phyloP scores from a whole-genome alignment of 2,113 vertebrate species.

The Origma solitaria region DNA sequence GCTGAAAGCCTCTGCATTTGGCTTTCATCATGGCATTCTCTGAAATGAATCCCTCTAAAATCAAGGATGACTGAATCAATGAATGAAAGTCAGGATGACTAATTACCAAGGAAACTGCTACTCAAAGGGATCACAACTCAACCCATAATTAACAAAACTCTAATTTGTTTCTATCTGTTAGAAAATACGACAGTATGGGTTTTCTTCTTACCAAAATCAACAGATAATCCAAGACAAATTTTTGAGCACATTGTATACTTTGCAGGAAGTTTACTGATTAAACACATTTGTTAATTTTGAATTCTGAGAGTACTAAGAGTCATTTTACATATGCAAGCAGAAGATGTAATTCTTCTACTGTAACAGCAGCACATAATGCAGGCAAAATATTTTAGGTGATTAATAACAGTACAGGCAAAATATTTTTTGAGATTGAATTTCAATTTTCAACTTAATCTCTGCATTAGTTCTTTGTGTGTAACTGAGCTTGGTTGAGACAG shows the following conservation, averaged over 20 bases:
- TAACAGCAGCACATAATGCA: background rate
- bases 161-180: background rate
- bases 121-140: background rate
- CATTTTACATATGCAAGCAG: background rate
- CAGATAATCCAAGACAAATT: background rate
- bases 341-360: background rate
- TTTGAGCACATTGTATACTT: background rate
- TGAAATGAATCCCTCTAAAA: background rate
- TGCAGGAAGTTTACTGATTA: background rate
- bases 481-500: background rate
- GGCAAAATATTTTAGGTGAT: background rate
- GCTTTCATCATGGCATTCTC: background rate
- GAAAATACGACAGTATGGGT: background rate
- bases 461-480: background rate
- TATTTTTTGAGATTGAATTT: background rate
- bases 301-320: background rate
- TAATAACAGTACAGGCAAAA: background rate
- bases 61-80: background rate
- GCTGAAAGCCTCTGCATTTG: background rate
- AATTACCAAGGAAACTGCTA: background rate
- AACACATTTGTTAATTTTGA: background rate
- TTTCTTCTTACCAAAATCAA: background rate
- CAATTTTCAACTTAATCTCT: background rate
- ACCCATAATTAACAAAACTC: background rate
- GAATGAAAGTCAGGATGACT: constrained; percentile 28